Evolutionary conservation across 2,888 invertebrate species (phyloP).

Genomic region (Dryadula phaetusa): DNA sequence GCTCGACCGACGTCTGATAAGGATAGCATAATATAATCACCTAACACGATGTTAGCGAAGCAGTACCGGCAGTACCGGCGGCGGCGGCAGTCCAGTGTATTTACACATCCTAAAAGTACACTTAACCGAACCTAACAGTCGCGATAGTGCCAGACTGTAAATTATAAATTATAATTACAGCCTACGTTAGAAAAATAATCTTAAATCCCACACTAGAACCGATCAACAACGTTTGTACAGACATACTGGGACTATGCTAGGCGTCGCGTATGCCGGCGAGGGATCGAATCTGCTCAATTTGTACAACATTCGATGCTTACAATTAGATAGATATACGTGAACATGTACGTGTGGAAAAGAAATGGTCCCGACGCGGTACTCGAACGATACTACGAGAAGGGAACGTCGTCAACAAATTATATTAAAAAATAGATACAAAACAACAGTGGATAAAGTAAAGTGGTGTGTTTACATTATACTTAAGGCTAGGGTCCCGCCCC

Average conservation of each 20-base stretch:
- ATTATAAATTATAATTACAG: slow-evolving; percentile 62
- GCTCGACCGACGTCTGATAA: slow-evolving; percentile 38
- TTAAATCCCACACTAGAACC: slow-evolving; percentile 55
- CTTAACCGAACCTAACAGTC: slow-evolving; percentile 69
- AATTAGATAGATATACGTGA: slow-evolving; percentile 6
- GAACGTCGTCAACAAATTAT: slow-evolving; percentile 29
- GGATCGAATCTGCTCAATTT: slow-evolving; percentile 43
- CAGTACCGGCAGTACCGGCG: slow-evolving; percentile 38
- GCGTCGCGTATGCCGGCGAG: slow-evolving; percentile 16
- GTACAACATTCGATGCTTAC: slow-evolving; percentile 48
- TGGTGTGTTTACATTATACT: slow-evolving; percentile 18
- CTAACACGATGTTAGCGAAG: slow-evolving; percentile 40
- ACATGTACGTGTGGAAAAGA: slow-evolving; percentile 33
- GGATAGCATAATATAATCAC: slow-evolving; percentile 34
- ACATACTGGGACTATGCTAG: slow-evolving; percentile 42
- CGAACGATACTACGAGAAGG: slow-evolving; percentile 25
- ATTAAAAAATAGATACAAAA: slow-evolving; percentile 35
- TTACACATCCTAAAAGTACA: slow-evolving; percentile 77
- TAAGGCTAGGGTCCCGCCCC: slow-evolving; percentile 26
- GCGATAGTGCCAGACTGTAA: slow-evolving; percentile 70
- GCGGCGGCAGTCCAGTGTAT: slow-evolving; percentile 70
- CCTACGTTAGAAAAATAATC: slow-evolving; percentile 64
- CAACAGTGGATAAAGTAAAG: slow-evolving; percentile 33
- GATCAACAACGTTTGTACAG: slow-evolving; percentile 54
- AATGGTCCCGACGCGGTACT: slow-evolving; percentile 49